Evolutionary conservation across 2,888 invertebrate species (phyloP), one percentile per base, ranked within the genome.

Genomic region (Timema podura): DNA sequence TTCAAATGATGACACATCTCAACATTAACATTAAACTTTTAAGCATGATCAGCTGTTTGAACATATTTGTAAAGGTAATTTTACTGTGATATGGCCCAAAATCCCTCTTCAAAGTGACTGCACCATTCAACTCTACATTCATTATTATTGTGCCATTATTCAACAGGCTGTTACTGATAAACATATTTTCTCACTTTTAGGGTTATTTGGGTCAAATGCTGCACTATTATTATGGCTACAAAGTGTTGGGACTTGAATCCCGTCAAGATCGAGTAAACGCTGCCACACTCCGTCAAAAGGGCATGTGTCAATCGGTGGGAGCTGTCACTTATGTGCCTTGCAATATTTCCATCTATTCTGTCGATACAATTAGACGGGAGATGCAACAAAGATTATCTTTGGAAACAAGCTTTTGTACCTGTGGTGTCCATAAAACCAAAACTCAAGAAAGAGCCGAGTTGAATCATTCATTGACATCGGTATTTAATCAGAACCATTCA

Each of bases 181-280:
- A 44, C 45, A 16, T 64, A 13, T 51, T 11, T 73, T 57, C 10
- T 9, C 46, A 10, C 44, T 51, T 61, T 11, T 79, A 90, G 90
- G 92, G 92, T 0, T 91, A 92, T 77, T 81, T 92, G 65, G 88
- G 89, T 73, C 89, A 91, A 78, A 78, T 87, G n/a, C 77, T 92
- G 45, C 82, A 85, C 76, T 81, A 85, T 76, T 82, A 82, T 16
- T 86, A 86, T n/a, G 80, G 83, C 7, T 86, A 85, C 73, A 83
- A 83, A 75, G 85, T 92, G 11, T 77, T 92, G 9, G 92, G 91
- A 7, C 77, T 92, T 67, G 92, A 92, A 81, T 85, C 87, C 57
- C 87, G 86, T 72, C 76, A 79, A 51, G 79, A 80, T 16, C 84
- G 87, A 69, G 85, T 89, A 48, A 78, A 84, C 59, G 81, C 82